These are phyloP conservation scores for Colletes collaris DNA, from an alignment of 2,888 invertebrate species.

Conservation along the genomic window DNA sequence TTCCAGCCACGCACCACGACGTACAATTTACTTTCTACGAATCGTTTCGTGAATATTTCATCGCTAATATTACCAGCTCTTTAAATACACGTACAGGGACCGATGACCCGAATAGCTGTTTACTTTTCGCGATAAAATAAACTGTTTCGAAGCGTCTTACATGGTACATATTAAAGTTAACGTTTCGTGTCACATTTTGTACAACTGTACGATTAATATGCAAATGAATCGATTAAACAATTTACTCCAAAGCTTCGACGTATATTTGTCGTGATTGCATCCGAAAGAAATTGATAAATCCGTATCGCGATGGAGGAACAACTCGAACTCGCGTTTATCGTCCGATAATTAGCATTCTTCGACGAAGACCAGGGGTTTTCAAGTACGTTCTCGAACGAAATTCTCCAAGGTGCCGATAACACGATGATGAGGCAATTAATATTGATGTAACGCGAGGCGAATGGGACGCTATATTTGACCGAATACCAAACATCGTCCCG, in stretches of 20 bases:
- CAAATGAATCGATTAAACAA: too few species aligned
- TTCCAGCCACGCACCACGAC: conserved; percentile 28
- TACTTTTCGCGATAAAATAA: too few species aligned
- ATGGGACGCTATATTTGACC: conserved; percentile 52
- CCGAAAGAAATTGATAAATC: neutral
- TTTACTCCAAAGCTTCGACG: too few species aligned
- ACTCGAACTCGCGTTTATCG: conserved; percentile 16
- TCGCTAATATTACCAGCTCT: too few species aligned
- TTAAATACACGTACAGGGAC: too few species aligned
- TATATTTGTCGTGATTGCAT: too few species aligned
- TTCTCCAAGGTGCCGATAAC: conserved; percentile 62
- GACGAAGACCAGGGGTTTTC: neutral
- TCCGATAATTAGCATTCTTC: conserved; percentile 30
- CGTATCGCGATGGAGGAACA: neutral
- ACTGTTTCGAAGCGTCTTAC: too few species aligned
- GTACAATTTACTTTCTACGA: conserved; percentile 2
- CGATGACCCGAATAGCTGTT: too few species aligned
- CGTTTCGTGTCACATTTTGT: too few species aligned
- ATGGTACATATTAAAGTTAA: too few species aligned
- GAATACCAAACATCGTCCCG: conserved; percentile 46
- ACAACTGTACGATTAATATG: too few species aligned
- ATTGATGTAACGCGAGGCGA: conserved; percentile 57
- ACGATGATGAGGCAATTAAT: conserved; percentile 66
- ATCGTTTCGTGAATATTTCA: neutral
- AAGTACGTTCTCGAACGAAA: conserved; percentile 32